Base-by-base conservation (phyloP, 1,140 invertebrate genomes). In the Saccostrea cuccullata region DNA sequence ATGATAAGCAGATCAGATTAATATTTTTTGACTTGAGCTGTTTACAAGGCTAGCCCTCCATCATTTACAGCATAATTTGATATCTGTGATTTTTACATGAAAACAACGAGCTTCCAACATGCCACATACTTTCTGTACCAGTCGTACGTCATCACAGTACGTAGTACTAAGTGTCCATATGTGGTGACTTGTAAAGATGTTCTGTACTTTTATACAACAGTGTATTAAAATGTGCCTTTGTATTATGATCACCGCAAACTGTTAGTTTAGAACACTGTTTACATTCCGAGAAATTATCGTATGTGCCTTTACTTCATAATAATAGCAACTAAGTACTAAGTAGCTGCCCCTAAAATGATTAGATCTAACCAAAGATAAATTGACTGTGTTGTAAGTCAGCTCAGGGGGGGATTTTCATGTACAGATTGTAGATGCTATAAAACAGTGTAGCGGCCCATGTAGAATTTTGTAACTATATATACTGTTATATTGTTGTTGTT, bases 171-270 rank as follows among this genome's bases (percentile, higher is more conserved):
- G 0, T 47, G 47, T 47, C 47, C 9, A 47, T 0, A 3, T 47
- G 47, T 47, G 30, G 30, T 36, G 30, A 36, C 30, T 47, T 9
- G 47, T 47, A 47, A 1, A 47, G 47, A 60, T 64, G 13, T 64
- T 64, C n/a, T 64, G 58, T 64, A 17, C 17, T 2, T 15, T 77
- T 13, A 30, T 30, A 36, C 23, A 12, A 11, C 23, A 30, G 70
- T 77, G 26, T 36, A 77, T 77, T 15, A 77, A 77, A 77, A 77
- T 36, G 11, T 77, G 70, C 26, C 70, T 77, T n/a, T 77, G 26
- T 15, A 30, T 77, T 30, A 17, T 36, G 11, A 47, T 77, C 17
- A 64, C 58, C 5, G 4, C 5, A 30, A 36, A 4, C 30, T 40
- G 58, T 64, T 64, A 20, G 58, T 64, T 6, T 17, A 36, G 30